Base-by-base conservation (phyloP, 2,113 vertebrate species). In the Eulemur rufifrons region DNA sequence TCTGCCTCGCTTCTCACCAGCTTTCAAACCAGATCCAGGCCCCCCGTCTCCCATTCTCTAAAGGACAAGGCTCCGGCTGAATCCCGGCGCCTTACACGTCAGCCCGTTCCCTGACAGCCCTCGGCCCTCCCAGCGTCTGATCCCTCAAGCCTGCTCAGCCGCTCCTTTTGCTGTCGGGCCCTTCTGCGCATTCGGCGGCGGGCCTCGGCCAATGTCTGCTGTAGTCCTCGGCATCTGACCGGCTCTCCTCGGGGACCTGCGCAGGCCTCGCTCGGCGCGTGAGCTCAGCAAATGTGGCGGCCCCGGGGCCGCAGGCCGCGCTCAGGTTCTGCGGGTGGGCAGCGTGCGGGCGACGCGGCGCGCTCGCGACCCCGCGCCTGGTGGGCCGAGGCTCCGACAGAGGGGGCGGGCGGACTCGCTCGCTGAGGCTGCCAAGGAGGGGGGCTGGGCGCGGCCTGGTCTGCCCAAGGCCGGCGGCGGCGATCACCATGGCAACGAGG, bases 401-500 rank as follows among this genome's bases (percentile, higher is more conserved):
- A 29, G 14, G 17, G 69, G 45, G 56, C 7, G n/a, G 47, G 69
- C 4, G 32, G 83, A 96, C 97, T 96, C 83, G 97, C 97, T 92
- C 6, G 25, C 23, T 0, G 50, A 13, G 7, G 34, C 78, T 6
- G 90, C 39, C 3, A 59, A 59, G 18, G 59, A 7, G 39, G 25
- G 0, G 1, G n/a, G 23, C 8, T 69, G 68, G 0, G 39, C 11
- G 13, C 14, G 0, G 39, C 91, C 63, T 3, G 14, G 37, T 11
- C 15, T 3, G 5, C 27, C 45, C 0, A 10, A 1, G n/a, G 11
- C 64, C 1, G 0, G 18, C 11, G 1, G 85, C 59, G 1, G 59
- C 27, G n/a, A 88, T 97, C 95, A 93, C 97, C 93, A 87, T 59
- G 81, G 89, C 93, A 84, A 97, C 93, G 17, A 14, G 10, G 50